Evolutionary conservation across 2,888 invertebrate genomes (phyloP).

Genomic region (Apodemia zela): DNA sequence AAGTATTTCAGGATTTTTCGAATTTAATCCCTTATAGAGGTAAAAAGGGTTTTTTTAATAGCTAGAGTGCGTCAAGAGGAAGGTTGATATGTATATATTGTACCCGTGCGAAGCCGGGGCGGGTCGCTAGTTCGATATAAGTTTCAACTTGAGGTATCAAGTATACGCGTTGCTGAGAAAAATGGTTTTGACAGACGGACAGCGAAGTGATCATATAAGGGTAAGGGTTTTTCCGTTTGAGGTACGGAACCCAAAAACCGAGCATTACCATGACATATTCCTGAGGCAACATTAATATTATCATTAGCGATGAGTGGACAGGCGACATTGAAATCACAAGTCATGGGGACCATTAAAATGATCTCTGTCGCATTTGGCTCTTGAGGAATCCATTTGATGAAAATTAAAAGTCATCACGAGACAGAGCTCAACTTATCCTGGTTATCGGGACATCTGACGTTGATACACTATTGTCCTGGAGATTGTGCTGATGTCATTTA

Average conservation of each 20-base stretch:
- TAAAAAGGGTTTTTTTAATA: no score
- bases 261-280: conserved; percentile 39
- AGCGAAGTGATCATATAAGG: no score
- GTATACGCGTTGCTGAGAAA: no score
- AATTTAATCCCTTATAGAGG: no score
- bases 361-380: conserved; percentile 39
- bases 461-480: conserved; percentile 70
- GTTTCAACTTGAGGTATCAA: no score
- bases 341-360: conserved; percentile 53
- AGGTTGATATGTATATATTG: no score
- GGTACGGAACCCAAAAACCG: not conserved
- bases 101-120: no score
- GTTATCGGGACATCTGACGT: conserved; percentile 74
- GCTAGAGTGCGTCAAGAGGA: no score
- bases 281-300: conserved; percentile 73
- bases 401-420: conserved; percentile 44
- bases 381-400: conserved; percentile 29
- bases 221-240: no score
- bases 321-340: conserved; percentile 69
- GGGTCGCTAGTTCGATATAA: no score
- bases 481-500: conserved; percentile 59
- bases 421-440: conserved; percentile 44
- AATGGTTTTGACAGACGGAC: no score
- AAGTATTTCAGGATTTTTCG: no score
- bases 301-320: conserved; percentile 73